Conservation (phyloP, 1,140 invertebrate species). For the Brachionus koreanus region DNA sequence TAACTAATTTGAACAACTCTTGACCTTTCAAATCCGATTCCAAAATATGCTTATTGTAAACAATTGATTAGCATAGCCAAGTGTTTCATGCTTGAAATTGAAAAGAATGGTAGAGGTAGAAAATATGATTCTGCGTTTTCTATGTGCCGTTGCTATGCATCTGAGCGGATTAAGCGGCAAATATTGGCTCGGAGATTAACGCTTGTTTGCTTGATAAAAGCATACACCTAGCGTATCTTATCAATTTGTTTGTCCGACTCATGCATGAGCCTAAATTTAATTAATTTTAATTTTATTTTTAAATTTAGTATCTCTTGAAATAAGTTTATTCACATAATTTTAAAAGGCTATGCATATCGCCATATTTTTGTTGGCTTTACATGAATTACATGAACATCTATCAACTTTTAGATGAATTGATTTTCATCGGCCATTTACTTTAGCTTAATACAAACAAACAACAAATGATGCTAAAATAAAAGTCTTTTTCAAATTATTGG, state of each 20-base stretch:
- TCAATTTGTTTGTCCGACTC: not conserved
- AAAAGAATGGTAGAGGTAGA: too few relatives aligned
- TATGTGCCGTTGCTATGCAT: not conserved
- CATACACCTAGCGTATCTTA: not conserved
- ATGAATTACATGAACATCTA: too few relatives aligned
- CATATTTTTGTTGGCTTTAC: too few relatives aligned
- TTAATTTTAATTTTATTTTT: not conserved
- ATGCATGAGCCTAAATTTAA: not conserved
- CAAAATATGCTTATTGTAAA: not conserved
- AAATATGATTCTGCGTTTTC: not conserved
- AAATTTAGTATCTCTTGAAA: too few relatives aligned
- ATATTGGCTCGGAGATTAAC: not conserved
- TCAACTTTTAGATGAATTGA: too few relatives aligned
- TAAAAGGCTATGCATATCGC: too few relatives aligned
- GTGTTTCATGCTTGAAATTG: not conserved
- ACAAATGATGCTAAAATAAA: too few relatives aligned
- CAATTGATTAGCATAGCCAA: not conserved
- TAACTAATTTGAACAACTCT: not conserved
- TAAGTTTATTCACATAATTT: too few relatives aligned
- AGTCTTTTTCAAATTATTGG: too few relatives aligned
- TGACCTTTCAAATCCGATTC: not conserved
- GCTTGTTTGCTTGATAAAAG: not conserved
- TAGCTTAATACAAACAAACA: too few relatives aligned
- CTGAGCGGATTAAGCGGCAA: not conserved
- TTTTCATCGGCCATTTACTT: too few relatives aligned